These are phyloP conservation scores for Coelopa pilipes DNA, from an alignment of 2,888 invertebrate species.

Conservation along the genomic window DNA sequence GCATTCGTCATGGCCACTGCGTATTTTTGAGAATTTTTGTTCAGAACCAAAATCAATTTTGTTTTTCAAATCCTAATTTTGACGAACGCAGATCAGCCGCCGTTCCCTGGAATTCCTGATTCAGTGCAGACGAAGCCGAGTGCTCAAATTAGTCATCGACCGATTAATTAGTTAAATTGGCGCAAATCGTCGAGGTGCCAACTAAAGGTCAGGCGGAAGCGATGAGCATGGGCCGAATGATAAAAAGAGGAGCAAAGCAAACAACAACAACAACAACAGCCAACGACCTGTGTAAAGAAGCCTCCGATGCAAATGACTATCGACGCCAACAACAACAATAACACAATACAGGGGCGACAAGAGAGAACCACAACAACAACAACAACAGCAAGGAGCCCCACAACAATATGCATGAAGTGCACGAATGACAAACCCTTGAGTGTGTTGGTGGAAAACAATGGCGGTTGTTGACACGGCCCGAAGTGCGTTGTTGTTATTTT, in stretches of 20 bases:
- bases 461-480: slow-evolving; percentile 37
- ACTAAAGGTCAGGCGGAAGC: too few relatives aligned
- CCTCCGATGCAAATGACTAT: background rate
- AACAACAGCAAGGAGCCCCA: slow-evolving; percentile 27
- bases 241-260: too few relatives aligned
- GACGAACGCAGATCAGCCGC: too few relatives aligned
- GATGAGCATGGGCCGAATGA: too few relatives aligned
- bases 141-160: slow-evolving; percentile 1
- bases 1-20: too few relatives aligned
- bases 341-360: background rate
- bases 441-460: slow-evolving; percentile 37
- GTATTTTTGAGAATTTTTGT: too few relatives aligned
- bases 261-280: too few relatives aligned
- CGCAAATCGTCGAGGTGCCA: too few relatives aligned
- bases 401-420: slow-evolving; percentile 11
- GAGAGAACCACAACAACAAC: slow-evolving; percentile 10
- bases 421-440: slow-evolving; percentile 30
- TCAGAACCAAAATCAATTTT: too few relatives aligned
- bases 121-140: background rate
- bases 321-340: background rate
- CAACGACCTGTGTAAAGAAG: too few relatives aligned
- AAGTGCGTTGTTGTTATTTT: background rate
- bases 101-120: too few relatives aligned
- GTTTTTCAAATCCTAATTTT: too few relatives aligned
- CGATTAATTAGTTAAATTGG: background rate